Evolutionary conservation across 1,140 invertebrate species (phyloP).

Genomic region (Trachymyrmex septentrionalis): DNA sequence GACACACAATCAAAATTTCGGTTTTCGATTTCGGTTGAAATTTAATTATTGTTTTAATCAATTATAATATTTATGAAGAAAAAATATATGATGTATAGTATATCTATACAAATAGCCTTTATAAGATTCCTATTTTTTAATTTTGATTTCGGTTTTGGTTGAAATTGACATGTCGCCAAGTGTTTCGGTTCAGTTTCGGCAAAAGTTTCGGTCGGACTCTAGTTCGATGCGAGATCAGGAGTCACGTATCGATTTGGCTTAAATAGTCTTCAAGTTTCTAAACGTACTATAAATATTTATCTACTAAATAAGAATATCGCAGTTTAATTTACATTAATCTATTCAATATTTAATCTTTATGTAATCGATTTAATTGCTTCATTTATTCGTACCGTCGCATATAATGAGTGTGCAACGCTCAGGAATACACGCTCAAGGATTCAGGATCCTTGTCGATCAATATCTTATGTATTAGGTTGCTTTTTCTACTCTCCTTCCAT

Average conservation of each 20-base stretch:
- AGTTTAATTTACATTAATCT: conserved; percentile 19
- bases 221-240: conserved; percentile 74
- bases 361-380: background rate
- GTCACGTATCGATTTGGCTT: conserved; percentile 79
- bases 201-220: no score
- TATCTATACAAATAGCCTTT: no score
- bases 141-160: no score
- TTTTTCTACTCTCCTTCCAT: conserved; percentile 54
- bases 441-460: conserved; percentile 53
- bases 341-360: conserved; percentile 9
- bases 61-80: no score
- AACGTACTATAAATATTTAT: conserved; percentile 23
- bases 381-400: conserved; percentile 3
- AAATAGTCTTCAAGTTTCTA: conserved; percentile 27
- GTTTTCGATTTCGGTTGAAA: no score
- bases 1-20: no score
- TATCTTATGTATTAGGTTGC: conserved; percentile 75
- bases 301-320: background rate
- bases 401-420: background rate
- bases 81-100: no score
- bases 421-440: conserved; percentile 3
- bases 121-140: no score
- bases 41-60: no score
- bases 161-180: no score
- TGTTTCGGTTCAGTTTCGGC: no score